phyloP scores from a whole-genome alignment of 2,888 invertebrate species.

The Opisthograptis luteolata region DNA sequence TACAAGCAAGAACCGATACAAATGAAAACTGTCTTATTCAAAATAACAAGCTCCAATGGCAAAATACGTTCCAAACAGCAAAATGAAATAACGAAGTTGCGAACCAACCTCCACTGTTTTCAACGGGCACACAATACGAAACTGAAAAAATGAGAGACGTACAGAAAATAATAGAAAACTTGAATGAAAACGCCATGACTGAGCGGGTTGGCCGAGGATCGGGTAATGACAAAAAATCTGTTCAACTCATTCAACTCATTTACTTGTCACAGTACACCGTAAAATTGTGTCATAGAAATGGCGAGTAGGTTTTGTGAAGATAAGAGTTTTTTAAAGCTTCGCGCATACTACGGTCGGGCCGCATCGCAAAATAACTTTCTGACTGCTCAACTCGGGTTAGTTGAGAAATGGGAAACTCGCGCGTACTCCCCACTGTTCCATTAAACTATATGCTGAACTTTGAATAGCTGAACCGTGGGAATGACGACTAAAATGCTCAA shows the following conservation, averaged over 20 bases:
- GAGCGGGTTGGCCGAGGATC: constrained; percentile 25
- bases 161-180: constrained; percentile 38
- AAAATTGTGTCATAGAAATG: constrained; percentile 8
- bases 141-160: constrained; percentile 36
- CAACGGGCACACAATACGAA: constrained; percentile 36
- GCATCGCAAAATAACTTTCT: too few species aligned
- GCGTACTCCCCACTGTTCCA: too few species aligned
- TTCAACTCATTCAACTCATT: constrained; percentile 2
- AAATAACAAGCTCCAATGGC: too few species aligned
- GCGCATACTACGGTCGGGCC: too few species aligned
- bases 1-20: too few species aligned
- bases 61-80: too few species aligned
- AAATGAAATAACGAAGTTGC: constrained; percentile 29
- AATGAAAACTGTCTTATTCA: too few species aligned
- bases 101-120: constrained; percentile 44
- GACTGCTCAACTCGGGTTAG: too few species aligned
- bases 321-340: constrained; percentile 2
- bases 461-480: too few species aligned
- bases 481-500: too few species aligned
- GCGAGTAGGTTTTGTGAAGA: constrained; percentile 18
- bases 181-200: constrained; percentile 46
- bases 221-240: constrained; percentile 41
- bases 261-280: constrained; percentile 9
- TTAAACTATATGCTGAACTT: too few species aligned
- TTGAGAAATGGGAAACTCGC: too few species aligned